phyloP scores from a whole-genome alignment of 2,797 vertebrate species.

The Apodemus agrarius region DNA sequence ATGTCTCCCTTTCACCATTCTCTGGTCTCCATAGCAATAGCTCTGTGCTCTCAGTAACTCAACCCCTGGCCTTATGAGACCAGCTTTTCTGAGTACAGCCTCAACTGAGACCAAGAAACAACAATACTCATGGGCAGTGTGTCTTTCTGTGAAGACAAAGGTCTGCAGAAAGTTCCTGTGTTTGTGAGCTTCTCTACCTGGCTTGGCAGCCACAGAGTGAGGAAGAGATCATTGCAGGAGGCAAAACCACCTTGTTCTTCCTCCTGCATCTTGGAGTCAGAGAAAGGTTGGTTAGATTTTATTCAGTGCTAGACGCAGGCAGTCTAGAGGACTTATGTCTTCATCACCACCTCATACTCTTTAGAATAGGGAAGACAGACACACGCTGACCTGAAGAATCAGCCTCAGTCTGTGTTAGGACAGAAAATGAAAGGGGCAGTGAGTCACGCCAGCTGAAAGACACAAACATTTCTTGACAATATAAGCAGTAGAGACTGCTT shows the following conservation, averaged over 20 bases:
- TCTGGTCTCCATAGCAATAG: conserved; percentile 57
- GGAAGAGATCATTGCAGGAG: background rate
- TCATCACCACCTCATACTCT: background rate
- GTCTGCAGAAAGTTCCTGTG: background rate
- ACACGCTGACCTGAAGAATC: background rate
- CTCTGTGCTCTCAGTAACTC: background rate
- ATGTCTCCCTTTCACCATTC: background rate
- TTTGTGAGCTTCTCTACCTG: background rate
- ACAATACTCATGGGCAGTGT: background rate
- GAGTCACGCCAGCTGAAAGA: background rate
- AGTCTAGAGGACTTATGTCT: background rate
- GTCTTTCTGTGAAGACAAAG: background rate
- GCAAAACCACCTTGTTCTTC: background rate
- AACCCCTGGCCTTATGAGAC: background rate
- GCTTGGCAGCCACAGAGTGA: background rate
- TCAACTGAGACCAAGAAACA: background rate
- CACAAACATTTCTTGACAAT: background rate
- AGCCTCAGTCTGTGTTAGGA: background rate
- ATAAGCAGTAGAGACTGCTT: conserved; percentile 2
- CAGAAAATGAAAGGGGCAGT: background rate
- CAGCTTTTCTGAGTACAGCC: background rate
- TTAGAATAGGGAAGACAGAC: conserved; percentile 27
- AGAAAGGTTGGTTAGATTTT: background rate
- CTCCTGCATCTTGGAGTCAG: background rate
- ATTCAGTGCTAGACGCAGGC: background rate